These are phyloP conservation scores for Leptura quadrifasciata DNA, from an alignment of 2,888 invertebrate genomes.

Conservation along the genomic window DNA sequence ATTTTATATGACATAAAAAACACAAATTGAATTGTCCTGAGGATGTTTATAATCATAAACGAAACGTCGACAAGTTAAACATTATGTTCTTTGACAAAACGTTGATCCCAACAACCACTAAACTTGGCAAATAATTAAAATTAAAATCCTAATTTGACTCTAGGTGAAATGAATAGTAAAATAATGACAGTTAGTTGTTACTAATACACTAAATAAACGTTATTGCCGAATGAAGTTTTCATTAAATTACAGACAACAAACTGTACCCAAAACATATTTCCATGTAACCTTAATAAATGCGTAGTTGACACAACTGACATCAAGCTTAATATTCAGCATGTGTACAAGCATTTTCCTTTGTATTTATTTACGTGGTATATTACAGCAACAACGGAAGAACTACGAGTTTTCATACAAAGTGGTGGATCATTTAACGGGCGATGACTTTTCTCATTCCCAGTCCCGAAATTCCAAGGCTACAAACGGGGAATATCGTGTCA, in stretches of 20 bases:
- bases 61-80: too few species aligned
- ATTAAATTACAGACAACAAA: neutral
- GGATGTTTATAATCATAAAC: too few species aligned
- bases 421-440: conserved; percentile 78
- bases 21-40: too few species aligned
- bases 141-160: too few species aligned
- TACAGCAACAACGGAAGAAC: conserved; percentile 70
- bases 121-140: too few species aligned
- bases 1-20: too few species aligned
- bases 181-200: too few species aligned
- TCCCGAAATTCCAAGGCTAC: conserved; percentile 79
- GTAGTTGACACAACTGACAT: conserved; percentile 1
- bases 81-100: too few species aligned
- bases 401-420: conserved; percentile 83
- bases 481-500: conserved; percentile 82
- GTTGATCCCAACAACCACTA: too few species aligned
- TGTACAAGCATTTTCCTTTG: conserved; percentile 27
- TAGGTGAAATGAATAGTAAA: too few species aligned
- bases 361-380: conserved; percentile 44
- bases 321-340: conserved; percentile 17
- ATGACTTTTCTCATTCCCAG: conserved; percentile 82
- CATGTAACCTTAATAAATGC: conserved; percentile 6
- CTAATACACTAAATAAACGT: too few species aligned
- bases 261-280: neutral
- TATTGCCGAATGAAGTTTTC: neutral